Evolutionary conservation across 1,140 invertebrate genomes (phyloP).

Genomic region (Lasioglossum baleicum): DNA sequence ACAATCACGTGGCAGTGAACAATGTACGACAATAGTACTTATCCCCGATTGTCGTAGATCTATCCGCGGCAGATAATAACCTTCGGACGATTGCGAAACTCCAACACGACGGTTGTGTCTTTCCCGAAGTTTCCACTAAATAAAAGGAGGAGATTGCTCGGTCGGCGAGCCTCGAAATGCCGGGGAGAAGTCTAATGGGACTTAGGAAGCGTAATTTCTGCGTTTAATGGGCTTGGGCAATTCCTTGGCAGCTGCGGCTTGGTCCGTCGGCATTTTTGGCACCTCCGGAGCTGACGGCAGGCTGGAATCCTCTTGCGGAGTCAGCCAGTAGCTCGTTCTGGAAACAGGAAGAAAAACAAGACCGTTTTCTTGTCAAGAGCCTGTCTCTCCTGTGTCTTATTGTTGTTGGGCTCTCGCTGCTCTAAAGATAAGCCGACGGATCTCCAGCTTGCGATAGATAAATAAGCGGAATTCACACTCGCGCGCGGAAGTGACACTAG

Average conservation of each 20-base stretch:
- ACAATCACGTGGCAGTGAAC: no score
- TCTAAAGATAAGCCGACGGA: neutral
- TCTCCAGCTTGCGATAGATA: no score
- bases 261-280: slow-evolving; percentile 54
- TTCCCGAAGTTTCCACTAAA: neutral
- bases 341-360: slow-evolving; percentile 5
- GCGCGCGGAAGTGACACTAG: no score
- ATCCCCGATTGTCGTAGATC: no score
- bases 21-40: no score
- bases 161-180: neutral
- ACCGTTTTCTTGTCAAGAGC: neutral
- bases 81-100: neutral
- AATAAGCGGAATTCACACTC: no score
- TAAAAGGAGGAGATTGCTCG: neutral
- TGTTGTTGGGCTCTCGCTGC: neutral
- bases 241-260: slow-evolving; percentile 51
- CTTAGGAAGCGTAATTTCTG: slow-evolving; percentile 28
- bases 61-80: neutral
- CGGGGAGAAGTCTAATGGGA: neutral
- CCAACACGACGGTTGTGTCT: no score
- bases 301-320: slow-evolving; percentile 43
- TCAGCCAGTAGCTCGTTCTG: slow-evolving; percentile 44
- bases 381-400: neutral
- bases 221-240: slow-evolving; percentile 65
- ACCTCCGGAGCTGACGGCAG: slow-evolving; percentile 53